A percentile compares a stretch with the other conserved stretches of the same genome.
phyloP scores from a whole-genome alignment of 1,140 invertebrate genomes.

The Holotrichia oblita region DNA sequence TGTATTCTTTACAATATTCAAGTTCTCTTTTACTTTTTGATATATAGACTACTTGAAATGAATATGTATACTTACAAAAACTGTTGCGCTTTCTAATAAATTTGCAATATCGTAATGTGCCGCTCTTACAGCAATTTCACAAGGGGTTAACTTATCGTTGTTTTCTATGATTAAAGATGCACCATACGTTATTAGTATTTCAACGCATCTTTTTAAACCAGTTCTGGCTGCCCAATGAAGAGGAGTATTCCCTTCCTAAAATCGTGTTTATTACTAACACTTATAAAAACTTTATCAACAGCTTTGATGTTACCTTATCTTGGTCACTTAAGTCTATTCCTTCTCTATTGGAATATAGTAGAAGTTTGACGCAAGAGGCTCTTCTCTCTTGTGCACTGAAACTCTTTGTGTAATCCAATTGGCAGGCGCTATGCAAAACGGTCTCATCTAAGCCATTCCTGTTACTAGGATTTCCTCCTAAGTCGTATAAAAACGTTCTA shows the following conservation, averaged over 20 bases:
- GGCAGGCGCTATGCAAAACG: conserved; percentile 71
- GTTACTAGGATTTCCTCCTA: conserved; percentile 76
- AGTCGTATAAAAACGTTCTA: conserved; percentile 72
- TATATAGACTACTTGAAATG: background rate
- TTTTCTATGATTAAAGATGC: conserved; percentile 73
- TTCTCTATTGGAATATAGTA: conserved; percentile 73
- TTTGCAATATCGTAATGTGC: conserved; percentile 71
- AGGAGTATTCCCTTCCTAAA: conserved; percentile 73
- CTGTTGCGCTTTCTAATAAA: conserved; percentile 74
- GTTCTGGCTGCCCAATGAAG: conserved; percentile 73
- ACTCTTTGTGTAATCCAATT: conserved; percentile 64
- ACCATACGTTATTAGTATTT: conserved; percentile 70
- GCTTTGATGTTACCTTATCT: conserved; percentile 65
- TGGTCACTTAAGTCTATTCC: conserved; percentile 68
- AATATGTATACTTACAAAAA: conserved; percentile 70
- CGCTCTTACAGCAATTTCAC: conserved; percentile 71
- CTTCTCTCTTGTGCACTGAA: conserved; percentile 68
- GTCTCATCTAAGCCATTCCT: conserved; percentile 73
- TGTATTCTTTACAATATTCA: too few species aligned
- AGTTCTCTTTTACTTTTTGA: too few species aligned
- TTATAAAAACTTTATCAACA: too few species aligned
- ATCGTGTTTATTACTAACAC: background rate
- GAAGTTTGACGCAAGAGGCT: conserved; percentile 69
- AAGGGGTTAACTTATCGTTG: conserved; percentile 70
- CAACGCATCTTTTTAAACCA: conserved; percentile 72